Evolutionary conservation across 2,888 invertebrate genomes (phyloP), one percentile per base, ranked within the genome.

Genomic region (Auanema freiburgensis): DNA sequence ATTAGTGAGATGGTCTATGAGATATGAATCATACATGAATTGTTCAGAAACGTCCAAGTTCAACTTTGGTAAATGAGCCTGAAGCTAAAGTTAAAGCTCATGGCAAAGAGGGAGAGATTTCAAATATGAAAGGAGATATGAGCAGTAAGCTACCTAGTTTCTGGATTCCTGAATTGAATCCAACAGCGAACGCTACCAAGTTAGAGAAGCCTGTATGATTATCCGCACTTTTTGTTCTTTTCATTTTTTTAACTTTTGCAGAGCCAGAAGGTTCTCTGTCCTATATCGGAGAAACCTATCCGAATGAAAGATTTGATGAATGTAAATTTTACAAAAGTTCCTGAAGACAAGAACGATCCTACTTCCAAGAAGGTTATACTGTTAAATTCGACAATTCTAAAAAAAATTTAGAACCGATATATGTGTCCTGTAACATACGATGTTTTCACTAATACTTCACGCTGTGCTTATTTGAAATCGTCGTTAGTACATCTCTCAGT

Each of bases 391-490:
- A n/a, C n/a, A n/a, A n/a, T 53, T 61, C 21, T 49, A n/a, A 16
- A n/a, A 21, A 14, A 40, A 4, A 6, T 60, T 42, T 21, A 67
- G 46, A 57, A 91, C 72, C 88, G 97, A 76, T 99, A 94, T 84
- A 94, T 95, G 90, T 98, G 98, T 84, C 92, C 97, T 1, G 91
- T 98, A 0, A 97, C 97, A 1, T 92, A 93, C 85, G 98, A 99
- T 85, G 89, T 95, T 66, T 87, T 99, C 42, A 91, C 92, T 71
- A 96, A 96, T 87, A 91, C 94, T 8, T 90, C 94, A 1, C 93
- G 95, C 0, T 93, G 92, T 86, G 96, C 92, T 66, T 91, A 97
- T 40, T 88, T 98, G 59, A 90, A 88, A 86, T 89, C 92, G 63
- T 92, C 92, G 91, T 92, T 56, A 55, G 75, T 71, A 66, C 16